These are phyloP conservation scores for Ceyx melanurus DNA, from an alignment of 2,113 vertebrate species.

Conservation along the genomic window DNA sequence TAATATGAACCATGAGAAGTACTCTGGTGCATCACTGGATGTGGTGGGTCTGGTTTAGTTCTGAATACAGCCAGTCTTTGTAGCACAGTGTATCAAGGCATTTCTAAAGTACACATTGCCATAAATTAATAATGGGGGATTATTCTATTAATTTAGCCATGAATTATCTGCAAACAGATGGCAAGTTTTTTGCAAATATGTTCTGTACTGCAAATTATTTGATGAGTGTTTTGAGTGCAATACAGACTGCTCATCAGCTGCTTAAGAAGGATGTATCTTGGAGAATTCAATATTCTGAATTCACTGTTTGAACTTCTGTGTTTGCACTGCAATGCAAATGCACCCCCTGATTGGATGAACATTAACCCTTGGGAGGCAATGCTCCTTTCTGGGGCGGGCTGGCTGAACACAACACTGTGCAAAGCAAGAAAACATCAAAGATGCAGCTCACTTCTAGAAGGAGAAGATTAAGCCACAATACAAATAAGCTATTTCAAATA, in stretches of 20 bases:
- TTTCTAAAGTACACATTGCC: neutral
- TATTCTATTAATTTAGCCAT: neutral
- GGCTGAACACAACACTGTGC: neutral
- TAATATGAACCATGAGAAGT: neutral
- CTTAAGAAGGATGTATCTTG: neutral
- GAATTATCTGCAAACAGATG: slow-evolving; percentile 28
- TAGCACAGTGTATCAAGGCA: neutral
- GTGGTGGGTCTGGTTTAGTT: neutral
- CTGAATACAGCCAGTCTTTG: neutral
- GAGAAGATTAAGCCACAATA: neutral
- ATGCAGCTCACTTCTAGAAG: neutral
- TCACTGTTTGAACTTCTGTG: slow-evolving; percentile 6
- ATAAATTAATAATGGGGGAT: neutral
- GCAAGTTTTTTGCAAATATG: neutral
- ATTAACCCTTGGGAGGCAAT: neutral
- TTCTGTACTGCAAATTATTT: neutral
- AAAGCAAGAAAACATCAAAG: neutral
- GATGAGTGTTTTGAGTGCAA: neutral
- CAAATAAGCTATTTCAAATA: neutral
- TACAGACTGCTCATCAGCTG: neutral
- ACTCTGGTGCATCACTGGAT: neutral
- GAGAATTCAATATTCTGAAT: slow-evolving; percentile 17
- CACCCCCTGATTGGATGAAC: neutral
- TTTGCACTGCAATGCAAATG: slow-evolving; percentile 9
- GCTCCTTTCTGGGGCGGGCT: neutral